Evolutionary conservation across 2,113 vertebrate genomes (phyloP).

Genomic region (Pyxicephalus adspersus): DNA sequence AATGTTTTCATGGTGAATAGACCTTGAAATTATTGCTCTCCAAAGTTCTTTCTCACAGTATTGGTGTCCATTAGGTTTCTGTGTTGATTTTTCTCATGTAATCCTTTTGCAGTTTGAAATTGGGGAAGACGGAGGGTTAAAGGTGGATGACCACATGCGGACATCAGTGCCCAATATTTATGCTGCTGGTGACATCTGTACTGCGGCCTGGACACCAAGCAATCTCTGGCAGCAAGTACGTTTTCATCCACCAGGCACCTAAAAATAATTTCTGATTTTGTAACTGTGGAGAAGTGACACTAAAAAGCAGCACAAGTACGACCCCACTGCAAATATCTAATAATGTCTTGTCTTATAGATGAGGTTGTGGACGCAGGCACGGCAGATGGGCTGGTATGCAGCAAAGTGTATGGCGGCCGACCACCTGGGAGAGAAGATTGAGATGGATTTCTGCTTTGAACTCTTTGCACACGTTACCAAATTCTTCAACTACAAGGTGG

Average conservation of each 20-base stretch:
- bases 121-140: slow-evolving; percentile 83
- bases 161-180: slow-evolving; percentile 84
- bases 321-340: not conserved
- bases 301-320: too few species aligned
- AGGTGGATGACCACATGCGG: slow-evolving; percentile 85
- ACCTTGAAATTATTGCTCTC: too few species aligned
- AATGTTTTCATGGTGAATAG: too few species aligned
- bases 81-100: not conserved
- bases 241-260: not conserved
- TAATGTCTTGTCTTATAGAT: slow-evolving; percentile 74
- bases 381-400: slow-evolving; percentile 96
- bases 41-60: not conserved
- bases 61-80: not conserved
- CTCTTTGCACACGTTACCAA: slow-evolving; percentile 94
- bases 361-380: slow-evolving; percentile 95
- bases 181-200: slow-evolving; percentile 93
- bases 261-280: too few species aligned
- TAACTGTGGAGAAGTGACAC: too few species aligned
- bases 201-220: slow-evolving; percentile 82
- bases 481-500: slow-evolving; percentile 97
- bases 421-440: slow-evolving; percentile 70
- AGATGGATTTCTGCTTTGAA: slow-evolving; percentile 96
- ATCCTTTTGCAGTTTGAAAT: slow-evolving; percentile 76
- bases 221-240: slow-evolving; percentile 90
- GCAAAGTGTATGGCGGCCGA: slow-evolving; percentile 88